Conservation (phyloP, 2,888 invertebrate species). For the Toxonevra muliebris region DNA sequence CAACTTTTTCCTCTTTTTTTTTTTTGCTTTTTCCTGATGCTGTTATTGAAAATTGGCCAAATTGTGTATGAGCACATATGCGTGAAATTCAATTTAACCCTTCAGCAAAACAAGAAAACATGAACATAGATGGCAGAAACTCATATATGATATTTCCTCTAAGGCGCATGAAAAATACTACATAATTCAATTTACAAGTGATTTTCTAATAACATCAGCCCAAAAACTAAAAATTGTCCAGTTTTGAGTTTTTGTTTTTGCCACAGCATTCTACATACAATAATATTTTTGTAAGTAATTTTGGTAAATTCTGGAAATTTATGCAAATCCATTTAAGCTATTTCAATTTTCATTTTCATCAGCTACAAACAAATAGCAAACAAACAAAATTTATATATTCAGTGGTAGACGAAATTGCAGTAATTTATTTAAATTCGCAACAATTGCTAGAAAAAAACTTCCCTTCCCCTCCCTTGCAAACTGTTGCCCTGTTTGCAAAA, state of each 20-base stretch:
- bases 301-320: neutral
- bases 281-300: no score
- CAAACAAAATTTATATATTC: slow-evolving; percentile 18
- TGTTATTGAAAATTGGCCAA: slow-evolving; percentile 56
- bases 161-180: no score
- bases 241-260: no score
- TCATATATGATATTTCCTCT: no score
- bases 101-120: slow-evolving; percentile 10
- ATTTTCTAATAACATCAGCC: no score
- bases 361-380: slow-evolving; percentile 1
- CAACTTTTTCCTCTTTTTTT: slow-evolving; percentile 18
- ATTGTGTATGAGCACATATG: slow-evolving; percentile 63
- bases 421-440: slow-evolving; percentile 23
- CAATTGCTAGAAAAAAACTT: slow-evolving; percentile 13
- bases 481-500: no score
- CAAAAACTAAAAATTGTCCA: no score
- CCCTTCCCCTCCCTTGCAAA: no score
- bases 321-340: slow-evolving; percentile 22
- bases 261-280: no score
- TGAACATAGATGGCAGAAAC: neutral
- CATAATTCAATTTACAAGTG: no score
- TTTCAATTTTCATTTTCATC: slow-evolving; percentile 25
- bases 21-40: neutral
- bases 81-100: slow-evolving; percentile 61
- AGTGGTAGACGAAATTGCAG: slow-evolving; percentile 20